Conservation (phyloP, 2,113 vertebrate genomes). For the Heloderma charlesbogerti region DNA sequence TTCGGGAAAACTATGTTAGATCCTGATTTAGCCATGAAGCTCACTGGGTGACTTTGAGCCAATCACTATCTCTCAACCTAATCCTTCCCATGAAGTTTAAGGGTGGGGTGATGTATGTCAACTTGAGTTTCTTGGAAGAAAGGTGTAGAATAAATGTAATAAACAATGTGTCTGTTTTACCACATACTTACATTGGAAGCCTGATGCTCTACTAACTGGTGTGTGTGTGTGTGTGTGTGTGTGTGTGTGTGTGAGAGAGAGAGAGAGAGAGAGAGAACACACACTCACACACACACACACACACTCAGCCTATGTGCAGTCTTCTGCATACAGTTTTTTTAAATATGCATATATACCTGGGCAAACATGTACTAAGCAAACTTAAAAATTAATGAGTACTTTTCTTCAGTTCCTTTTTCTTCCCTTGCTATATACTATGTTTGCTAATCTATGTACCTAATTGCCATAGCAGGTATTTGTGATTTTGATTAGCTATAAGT, state of each 20-base stretch:
- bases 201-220: no score
- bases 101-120: no score
- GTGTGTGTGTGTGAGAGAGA: no score
- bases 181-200: not conserved
- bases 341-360: not conserved
- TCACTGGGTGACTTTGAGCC: not conserved
- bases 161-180: not conserved
- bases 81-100: not conserved
- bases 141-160: not conserved
- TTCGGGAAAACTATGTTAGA: not conserved
- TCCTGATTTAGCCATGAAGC: not conserved
- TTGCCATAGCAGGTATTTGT: not conserved
- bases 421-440: not conserved
- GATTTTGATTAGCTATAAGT: not conserved
- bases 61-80: not conserved
- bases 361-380: not conserved
- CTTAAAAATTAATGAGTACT: no score
- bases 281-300: no score
- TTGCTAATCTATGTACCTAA: not conserved
- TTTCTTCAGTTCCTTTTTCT: not conserved
- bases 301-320: not conserved
- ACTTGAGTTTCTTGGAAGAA: not conserved
- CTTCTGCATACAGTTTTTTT: not conserved
- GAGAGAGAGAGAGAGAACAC: no score
- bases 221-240: no score